Evolutionary conservation across 2,113 vertebrate genomes (phyloP), one percentile per base, ranked within the genome.

Genomic region (Grammomys dolichurus): DNA sequence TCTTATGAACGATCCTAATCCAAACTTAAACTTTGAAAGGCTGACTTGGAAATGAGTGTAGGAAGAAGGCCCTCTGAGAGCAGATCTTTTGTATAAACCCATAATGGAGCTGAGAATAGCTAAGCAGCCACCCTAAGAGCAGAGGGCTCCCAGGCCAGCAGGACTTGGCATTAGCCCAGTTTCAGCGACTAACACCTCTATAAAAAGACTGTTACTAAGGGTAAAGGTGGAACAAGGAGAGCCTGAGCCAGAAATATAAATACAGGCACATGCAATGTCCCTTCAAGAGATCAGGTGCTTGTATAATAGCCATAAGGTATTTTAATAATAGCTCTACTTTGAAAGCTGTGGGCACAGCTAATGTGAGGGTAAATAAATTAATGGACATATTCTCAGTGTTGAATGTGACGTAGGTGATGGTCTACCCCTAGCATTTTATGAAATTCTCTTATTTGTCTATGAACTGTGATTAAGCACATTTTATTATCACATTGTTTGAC

Each of bases 131-230:
- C 56, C 69, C 89, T 6, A 33, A 91, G 56, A 96, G 43, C 48
- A 80, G 7, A 93, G 65, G 43, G 0, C 11, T 87, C 54, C 56
- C 33, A 65, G 84, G 84, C 63, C 87, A 90, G 95, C 84, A 81
- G 80, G 26, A 84, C 5, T 84, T 78, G 63, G 78, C 63, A 84
- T 89, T 96, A 95, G 87, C 93, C 89, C 94, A 43, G 93, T 91
- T 94, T 70, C 33, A 95, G 36, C 73, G 73, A 89, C 73, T 92
- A 92, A 85, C 95, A 90, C 70, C 81, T 95, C 77, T 82, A 75
- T 69, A 96, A 78, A 88, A 40, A 78, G 48, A 91, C 13, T 80
- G n/a, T 76, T 95, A 72, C 88, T 92, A 67, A 73, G 63, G 17
- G 76, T 67, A 95, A 63, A n/a, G 10, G 33, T 72, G 22, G 14